Evolutionary conservation across 1,140 invertebrate species (phyloP).

Genomic region (Anastrepha obliqua): DNA sequence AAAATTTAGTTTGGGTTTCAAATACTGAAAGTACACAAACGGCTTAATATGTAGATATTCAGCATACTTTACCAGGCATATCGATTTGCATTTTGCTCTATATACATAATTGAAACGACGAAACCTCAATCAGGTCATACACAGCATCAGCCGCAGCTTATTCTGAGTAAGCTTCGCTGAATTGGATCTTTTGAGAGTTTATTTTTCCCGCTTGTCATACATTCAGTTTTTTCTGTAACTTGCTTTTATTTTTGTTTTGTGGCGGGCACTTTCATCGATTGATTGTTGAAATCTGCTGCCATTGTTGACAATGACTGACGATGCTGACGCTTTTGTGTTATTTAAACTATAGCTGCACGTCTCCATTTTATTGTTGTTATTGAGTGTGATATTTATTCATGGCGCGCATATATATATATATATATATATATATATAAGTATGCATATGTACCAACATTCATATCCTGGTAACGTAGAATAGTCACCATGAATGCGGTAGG

Average conservation of each 20-base stretch:
- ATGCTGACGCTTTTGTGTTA: constrained; percentile 29
- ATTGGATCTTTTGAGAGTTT: too few relatives aligned
- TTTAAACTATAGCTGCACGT: not conserved
- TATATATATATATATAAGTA: not conserved
- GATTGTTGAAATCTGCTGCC: constrained; percentile 37
- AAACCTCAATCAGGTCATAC: too few relatives aligned
- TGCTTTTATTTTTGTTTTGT: not conserved
- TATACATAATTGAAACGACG: too few relatives aligned
- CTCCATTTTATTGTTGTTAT: constrained; percentile 43
- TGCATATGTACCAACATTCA: not conserved
- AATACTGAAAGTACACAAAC: too few relatives aligned
- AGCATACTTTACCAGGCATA: too few relatives aligned
- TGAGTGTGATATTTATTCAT: constrained; percentile 7
- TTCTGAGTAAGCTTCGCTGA: not conserved
- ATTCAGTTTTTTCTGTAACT: not conserved
- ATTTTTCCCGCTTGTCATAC: not conserved
- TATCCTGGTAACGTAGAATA: not conserved
- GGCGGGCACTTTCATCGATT: not conserved
- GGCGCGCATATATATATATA: not conserved
- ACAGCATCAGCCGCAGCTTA: not conserved
- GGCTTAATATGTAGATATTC: too few relatives aligned
- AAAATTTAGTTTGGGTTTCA: too few relatives aligned
- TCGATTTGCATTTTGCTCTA: too few relatives aligned
- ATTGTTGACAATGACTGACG: constrained; percentile 34
- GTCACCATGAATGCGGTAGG: not conserved